Evolutionary conservation across 2,113 vertebrate species (phyloP), one percentile per base, ranked within the genome.

Genomic region (Muscicapa adusta): DNA sequence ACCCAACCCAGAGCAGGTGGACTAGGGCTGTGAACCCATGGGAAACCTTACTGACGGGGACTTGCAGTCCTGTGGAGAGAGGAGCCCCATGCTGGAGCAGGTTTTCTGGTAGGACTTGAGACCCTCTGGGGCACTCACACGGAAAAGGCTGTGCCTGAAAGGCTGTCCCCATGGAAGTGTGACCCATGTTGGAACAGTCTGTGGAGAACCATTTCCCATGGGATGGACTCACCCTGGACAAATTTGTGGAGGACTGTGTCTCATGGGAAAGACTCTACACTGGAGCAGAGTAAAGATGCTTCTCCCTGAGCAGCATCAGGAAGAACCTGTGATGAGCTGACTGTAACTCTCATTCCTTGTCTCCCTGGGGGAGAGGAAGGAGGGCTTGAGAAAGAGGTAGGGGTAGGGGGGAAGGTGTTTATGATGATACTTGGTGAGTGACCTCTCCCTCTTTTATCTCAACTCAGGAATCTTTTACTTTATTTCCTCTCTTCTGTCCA

Each of bases 281-380:
- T 54, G 36, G 14, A 51, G 31, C 22, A 43, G 12, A 6, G 12
- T 7, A 26, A 36, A 22, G 26, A 33, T 0, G 0, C 18, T 51
- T 42, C 11, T 43, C 38, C 26, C 33, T 8, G 3, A 60, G 14
- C 26, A 14, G 53, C 22, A 34, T 10, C 36, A 53, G 51, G 51
- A 53, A 29, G 16, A 29, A 54, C 18, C 8, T 47, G 8, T 61
- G 14, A 54, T 31, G 7, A 70, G 25, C 16, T 62, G 19, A 34
- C 5, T 24, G 29, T 20, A 56, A 48, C 11, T 29, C 31, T 29
- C 34, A 42, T 50, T 56, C 17, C 14, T 47, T 70, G 8, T 10
- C 16, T 22, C 13, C 14, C 31, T 56, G 29, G 3, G 7, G 5
- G 14, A 47, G 13, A 42, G 4, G 8, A 54, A 16, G 29, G 3